These are phyloP conservation scores for Hypsopygia costalis DNA, from an alignment of 2,888 invertebrate genomes.

Conservation along the genomic window DNA sequence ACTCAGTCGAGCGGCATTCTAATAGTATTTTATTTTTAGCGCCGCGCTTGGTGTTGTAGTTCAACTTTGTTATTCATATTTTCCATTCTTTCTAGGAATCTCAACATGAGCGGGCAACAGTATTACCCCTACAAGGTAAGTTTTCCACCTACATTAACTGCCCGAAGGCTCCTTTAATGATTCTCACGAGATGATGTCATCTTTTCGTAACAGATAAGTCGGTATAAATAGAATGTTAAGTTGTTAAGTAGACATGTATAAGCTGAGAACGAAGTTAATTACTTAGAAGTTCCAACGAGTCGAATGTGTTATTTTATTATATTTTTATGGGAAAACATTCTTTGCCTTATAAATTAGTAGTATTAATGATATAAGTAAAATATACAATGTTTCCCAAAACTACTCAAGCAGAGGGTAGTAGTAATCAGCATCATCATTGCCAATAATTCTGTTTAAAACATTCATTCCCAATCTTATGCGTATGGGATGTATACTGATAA, in stretches of 20 bases:
- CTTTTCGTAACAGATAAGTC: constrained; percentile 32
- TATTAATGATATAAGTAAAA: too few relatives aligned
- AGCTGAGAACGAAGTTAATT: constrained; percentile 13
- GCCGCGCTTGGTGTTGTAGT: constrained; percentile 28
- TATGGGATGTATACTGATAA: too few relatives aligned
- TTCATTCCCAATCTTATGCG: too few relatives aligned
- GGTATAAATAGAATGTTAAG: constrained; percentile 5
- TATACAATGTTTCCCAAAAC: too few relatives aligned
- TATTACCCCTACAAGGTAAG: constrained; percentile 94
- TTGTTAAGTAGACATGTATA: constrained; percentile 14
- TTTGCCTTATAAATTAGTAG: too few relatives aligned
- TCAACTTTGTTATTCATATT: constrained; percentile 22
- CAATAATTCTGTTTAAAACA: too few relatives aligned
- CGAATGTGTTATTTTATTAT: too few relatives aligned
- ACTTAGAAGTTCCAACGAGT: too few relatives aligned
- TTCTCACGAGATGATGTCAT: constrained; percentile 73
- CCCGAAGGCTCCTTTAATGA: constrained; percentile 32
- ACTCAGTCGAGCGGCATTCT: constrained; percentile 4
- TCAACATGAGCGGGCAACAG: constrained; percentile 88
- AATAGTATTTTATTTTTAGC: constrained; percentile 60
- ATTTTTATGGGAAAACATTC: too few relatives aligned
- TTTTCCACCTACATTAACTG: constrained; percentile 46
- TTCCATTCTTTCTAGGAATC: constrained; percentile 56
- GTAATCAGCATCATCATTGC: too few relatives aligned
- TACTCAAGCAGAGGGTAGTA: too few relatives aligned